These are phyloP conservation scores for Lontra canadensis DNA, from an alignment of 2,113 vertebrate species.

Conservation along the genomic window DNA sequence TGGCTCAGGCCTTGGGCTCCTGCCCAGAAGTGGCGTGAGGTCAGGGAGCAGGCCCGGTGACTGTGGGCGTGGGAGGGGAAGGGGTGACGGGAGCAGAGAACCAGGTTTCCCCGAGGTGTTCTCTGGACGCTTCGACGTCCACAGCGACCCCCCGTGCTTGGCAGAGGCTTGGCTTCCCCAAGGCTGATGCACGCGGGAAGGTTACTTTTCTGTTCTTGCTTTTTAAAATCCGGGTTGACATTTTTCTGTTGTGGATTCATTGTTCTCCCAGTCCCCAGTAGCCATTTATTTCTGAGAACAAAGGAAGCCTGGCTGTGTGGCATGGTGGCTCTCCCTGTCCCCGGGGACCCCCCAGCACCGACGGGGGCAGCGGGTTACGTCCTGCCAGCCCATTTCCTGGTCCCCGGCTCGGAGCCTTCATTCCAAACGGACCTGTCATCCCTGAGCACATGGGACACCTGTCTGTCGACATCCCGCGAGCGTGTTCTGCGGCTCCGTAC, in stretches of 20 bases:
- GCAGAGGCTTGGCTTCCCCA: background rate
- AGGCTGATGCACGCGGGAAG: background rate
- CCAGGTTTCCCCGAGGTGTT: background rate
- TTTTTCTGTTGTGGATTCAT: background rate
- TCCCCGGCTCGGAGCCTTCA: background rate
- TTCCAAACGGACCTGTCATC: background rate
- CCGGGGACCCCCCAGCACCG: background rate
- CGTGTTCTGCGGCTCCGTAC: accelerated
- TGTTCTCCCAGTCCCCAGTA: too few species aligned
- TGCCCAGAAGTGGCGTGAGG: background rate
- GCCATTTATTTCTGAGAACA: background rate
- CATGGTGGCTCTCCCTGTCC: background rate
- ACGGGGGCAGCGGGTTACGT: accelerated
- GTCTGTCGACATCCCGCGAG: accelerated
- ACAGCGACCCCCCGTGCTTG: too few species aligned
- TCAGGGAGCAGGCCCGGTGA: background rate
- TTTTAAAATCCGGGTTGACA: background rate
- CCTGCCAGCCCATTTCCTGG: too few species aligned
- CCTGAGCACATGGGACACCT: background rate
- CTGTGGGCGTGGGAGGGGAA: background rate
- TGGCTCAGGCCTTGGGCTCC: background rate
- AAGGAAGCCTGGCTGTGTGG: background rate
- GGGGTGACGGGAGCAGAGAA: background rate
- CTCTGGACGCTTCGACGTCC: background rate
- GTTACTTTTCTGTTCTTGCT: background rate